A percentile compares a stretch with the other conserved stretches of the same genome.
Evolutionary conservation across 1,140 invertebrate species (phyloP).

Genomic region (Helicorthomorpha holstii): DNA sequence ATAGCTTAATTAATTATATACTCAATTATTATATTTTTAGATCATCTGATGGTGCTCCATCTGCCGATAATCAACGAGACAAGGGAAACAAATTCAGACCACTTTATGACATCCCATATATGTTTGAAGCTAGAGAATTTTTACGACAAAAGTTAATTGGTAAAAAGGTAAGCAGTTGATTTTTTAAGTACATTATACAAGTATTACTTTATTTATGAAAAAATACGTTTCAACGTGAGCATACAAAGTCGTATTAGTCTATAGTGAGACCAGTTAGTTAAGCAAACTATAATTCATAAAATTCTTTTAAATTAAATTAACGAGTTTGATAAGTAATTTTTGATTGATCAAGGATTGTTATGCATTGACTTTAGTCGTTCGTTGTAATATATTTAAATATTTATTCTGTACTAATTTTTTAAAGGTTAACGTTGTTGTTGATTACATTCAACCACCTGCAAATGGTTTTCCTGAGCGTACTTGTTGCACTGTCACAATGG

Average conservation of each 20-base stretch:
- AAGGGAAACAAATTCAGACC: slow-evolving; percentile 47
- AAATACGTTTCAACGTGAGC: too few relatives aligned
- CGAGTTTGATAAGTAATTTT: too few relatives aligned
- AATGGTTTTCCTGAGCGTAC: slow-evolving; percentile 82
- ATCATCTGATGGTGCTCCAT: not conserved
- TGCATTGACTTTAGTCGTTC: not conserved
- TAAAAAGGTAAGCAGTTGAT: slow-evolving; percentile 48
- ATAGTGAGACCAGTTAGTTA: not conserved
- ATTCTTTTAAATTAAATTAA: too few relatives aligned
- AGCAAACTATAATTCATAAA: too few relatives aligned
- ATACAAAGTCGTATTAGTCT: not conserved
- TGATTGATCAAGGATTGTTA: too few relatives aligned
- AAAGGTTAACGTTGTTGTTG: slow-evolving; percentile 70
- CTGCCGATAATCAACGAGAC: not conserved
- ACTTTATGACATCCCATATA: slow-evolving; percentile 92
- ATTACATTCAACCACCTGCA: slow-evolving; percentile 89
- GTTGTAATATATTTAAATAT: not conserved
- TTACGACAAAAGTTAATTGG: slow-evolving; percentile 89
- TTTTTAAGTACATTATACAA: not conserved
- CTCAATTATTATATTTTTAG: not conserved
- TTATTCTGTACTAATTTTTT: slow-evolving; percentile 10
- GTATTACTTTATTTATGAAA: too few relatives aligned
- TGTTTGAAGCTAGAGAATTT: slow-evolving; percentile 96
- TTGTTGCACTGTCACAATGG: slow-evolving; percentile 76
- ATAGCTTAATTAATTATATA: too few relatives aligned